Base-by-base conservation (phyloP, 2,888 invertebrate genomes). In the Cephus rjabovi region DNA sequence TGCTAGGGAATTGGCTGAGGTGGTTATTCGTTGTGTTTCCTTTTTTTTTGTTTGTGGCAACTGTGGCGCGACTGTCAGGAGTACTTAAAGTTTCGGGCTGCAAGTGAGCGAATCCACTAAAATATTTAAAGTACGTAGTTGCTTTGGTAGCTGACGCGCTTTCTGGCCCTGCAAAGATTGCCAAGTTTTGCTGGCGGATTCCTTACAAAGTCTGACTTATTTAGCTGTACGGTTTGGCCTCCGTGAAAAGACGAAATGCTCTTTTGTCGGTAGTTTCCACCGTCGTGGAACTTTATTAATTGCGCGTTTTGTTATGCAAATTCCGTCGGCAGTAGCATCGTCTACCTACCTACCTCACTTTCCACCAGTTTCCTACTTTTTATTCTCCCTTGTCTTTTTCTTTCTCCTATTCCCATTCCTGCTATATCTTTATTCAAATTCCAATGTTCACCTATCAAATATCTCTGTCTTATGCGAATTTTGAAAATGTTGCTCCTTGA, bases 291-390 rank as follows among this genome's bases (percentile, higher is more conserved):
- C 90, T 90, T 90, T 90, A 90, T 90, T 90, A 90, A 90, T 90
- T 90, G 90, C 88, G 87, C 90, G 88, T 90, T 90, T 90, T 90
- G 90, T 90, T 90, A 90, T 90, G 90, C 88, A 90, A 89, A 91
- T 91, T 87, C 84, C 80, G 79, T 79, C 84, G 79, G 84, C 85
- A 81, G 80, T 81, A 84, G 77, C 79, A 40, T 75, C 77, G n/a
- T 75, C 30, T 30, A 75, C 74, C 71, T 68, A 37, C 74, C 75
- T 69, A 40, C 40, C 76, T 78, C 76, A 75, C 75, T 79, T 69
- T 80, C 69, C 73, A 31, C 76, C 75, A 56, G 75, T 78, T 76
- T 73, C 70, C 77, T 78, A 40, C 76, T 77, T 74, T 56, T 37
- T 40, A 74, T 76, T 81, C 69, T 34, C 73, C n/a, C 12, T 12